These are phyloP conservation scores for Micropoecilia bifurca DNA, from an alignment of 2,797 vertebrate species.

Conservation along the genomic window DNA sequence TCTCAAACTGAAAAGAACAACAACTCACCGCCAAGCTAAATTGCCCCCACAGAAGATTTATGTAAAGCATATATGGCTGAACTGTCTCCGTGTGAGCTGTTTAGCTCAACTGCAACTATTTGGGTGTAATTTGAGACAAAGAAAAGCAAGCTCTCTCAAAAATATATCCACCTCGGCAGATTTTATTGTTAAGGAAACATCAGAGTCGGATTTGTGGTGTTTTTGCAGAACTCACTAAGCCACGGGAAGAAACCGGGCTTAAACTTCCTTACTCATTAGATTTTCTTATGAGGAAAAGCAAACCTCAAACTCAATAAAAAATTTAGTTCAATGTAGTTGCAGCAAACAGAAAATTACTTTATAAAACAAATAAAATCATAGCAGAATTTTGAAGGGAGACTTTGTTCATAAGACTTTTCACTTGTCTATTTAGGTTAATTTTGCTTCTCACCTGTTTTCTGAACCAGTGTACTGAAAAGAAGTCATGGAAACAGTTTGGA, in stretches of 20 bases:
- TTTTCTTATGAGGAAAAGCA: constrained; percentile 28
- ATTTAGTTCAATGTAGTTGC: neutral
- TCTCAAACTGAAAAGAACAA: constrained; percentile 52
- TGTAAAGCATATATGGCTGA: constrained; percentile 50
- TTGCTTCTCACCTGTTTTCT: neutral
- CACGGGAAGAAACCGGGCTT: constrained; percentile 10
- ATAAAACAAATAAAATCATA: neutral
- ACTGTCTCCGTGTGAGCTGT: constrained; percentile 45
- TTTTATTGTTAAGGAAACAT: constrained; percentile 47
- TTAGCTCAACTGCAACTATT: constrained; percentile 43
- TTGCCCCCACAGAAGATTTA: constrained; percentile 72
- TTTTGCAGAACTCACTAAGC: constrained; percentile 36
- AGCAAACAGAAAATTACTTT: constrained; percentile 11
- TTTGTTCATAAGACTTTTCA: neutral
- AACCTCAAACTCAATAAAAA: constrained; percentile 13
- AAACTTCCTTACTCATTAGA: constrained; percentile 24
- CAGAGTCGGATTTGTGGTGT: constrained; percentile 45
- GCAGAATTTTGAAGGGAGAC: neutral
- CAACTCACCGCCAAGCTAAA: constrained; percentile 61
- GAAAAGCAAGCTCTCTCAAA: constrained; percentile 45
- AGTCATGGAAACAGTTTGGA: neutral
- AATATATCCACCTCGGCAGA: constrained; percentile 40
- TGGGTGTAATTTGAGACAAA: constrained; percentile 58
- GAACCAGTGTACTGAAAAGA: neutral
- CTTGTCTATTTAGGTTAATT: neutral